phyloP scores from a whole-genome alignment of 2,113 vertebrate genomes.

The Ageneiosus marmoratus region DNA sequence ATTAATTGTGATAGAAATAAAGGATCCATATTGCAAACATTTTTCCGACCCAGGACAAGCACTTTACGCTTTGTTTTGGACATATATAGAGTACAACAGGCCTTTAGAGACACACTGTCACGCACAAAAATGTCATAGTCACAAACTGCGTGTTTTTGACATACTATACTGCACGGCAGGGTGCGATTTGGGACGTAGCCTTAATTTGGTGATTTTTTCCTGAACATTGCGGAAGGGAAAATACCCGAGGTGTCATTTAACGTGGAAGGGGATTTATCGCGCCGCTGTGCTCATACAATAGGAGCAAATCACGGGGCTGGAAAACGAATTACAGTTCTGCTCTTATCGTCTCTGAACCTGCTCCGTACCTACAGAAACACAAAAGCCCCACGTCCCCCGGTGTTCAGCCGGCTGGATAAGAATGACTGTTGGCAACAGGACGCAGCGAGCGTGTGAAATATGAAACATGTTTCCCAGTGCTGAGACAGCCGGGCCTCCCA shows the following conservation, averaged over 20 bases:
- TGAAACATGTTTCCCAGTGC: slow-evolving; percentile 50
- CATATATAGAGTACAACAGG: no score
- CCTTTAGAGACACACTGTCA: neutral
- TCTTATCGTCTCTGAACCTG: slow-evolving; percentile 50
- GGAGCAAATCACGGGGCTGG: slow-evolving; percentile 36
- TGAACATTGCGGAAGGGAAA: slow-evolving; percentile 21
- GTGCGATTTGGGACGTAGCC: slow-evolving; percentile 11
- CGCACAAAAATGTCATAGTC: neutral
- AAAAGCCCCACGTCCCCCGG: slow-evolving; percentile 37
- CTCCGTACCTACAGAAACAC: slow-evolving; percentile 45
- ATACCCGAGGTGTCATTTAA: slow-evolving; percentile 42
- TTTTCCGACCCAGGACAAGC: slow-evolving; percentile 24
- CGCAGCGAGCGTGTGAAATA: slow-evolving; percentile 54
- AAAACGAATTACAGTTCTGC: slow-evolving; percentile 47
- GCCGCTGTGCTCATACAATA: slow-evolving; percentile 41
- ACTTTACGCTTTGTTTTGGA: no score
- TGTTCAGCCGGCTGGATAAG: slow-evolving; percentile 48
- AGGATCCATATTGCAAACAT: slow-evolving; percentile 36
- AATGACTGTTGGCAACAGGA: slow-evolving; percentile 57
- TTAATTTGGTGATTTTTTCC: slow-evolving; percentile 22
- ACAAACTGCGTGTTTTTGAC: neutral
- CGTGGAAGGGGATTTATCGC: slow-evolving; percentile 39
- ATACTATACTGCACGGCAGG: neutral
- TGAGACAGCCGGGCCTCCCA: slow-evolving; percentile 41
- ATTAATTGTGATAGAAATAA: neutral